Evolutionary conservation across 2,797 vertebrate genomes (phyloP).

Genomic region (Oreortyx pictus): DNA sequence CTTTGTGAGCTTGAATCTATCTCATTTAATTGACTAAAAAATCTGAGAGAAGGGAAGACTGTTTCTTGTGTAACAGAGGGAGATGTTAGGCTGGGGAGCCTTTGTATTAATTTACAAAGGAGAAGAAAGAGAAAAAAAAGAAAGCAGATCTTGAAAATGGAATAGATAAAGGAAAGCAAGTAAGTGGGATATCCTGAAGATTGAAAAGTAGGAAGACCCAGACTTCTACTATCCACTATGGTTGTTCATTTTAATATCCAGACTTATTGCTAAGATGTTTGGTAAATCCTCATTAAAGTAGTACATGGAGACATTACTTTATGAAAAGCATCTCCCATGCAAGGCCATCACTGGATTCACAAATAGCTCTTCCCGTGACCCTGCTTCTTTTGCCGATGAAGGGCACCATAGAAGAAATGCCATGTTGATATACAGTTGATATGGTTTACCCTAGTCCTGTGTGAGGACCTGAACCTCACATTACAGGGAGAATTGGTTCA

Average conservation of each 20-base stretch:
- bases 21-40: not conserved
- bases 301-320: not conserved
- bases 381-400: not conserved
- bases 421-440: not conserved
- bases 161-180: not conserved
- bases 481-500: not conserved
- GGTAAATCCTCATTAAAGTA: not conserved
- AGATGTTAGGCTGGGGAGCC: not conserved
- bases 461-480: not conserved
- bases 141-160: not conserved
- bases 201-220: not conserved
- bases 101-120: not conserved
- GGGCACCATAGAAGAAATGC: not conserved
- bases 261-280: not conserved
- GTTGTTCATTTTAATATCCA: not conserved
- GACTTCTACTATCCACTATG: not conserved
- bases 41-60: not conserved
- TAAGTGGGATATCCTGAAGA: not conserved
- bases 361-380: not conserved
- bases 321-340: not conserved
- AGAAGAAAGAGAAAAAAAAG: not conserved
- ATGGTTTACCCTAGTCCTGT: accelerated
- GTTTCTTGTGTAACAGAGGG: not conserved
- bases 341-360: not conserved
- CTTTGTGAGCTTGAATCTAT: not conserved